Percentiles rank a stretch among this genome's conserved stretches.
phyloP scores from a whole-genome alignment of 1,140 invertebrate species.

The Anadara kagoshimensis region DNA sequence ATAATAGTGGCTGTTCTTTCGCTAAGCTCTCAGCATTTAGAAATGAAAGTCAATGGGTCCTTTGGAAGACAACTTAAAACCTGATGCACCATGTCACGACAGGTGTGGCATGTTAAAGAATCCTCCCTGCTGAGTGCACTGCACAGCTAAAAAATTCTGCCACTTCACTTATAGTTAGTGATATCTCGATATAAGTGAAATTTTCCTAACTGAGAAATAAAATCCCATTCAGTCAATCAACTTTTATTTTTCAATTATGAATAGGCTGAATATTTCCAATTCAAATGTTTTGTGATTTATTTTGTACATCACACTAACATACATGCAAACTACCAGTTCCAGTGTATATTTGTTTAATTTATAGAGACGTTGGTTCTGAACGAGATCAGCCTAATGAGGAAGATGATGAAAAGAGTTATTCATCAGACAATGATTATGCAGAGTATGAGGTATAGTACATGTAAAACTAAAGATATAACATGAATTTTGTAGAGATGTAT shows the following conservation, averaged over 20 bases:
- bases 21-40: too few relatives aligned
- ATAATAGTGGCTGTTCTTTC: too few relatives aligned
- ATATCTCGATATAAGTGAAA: too few relatives aligned
- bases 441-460: constrained; percentile 15
- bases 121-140: too few relatives aligned
- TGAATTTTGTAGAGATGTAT: not conserved
- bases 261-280: not conserved
- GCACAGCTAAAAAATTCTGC: too few relatives aligned
- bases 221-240: too few relatives aligned
- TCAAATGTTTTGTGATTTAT: not conserved
- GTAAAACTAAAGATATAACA: not conserved
- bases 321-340: not conserved
- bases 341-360: not conserved
- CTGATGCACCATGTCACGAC: too few relatives aligned
- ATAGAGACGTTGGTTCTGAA: constrained; percentile 14
- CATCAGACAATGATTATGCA: constrained; percentile 27
- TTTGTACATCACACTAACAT: not conserved
- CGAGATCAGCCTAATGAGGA: not conserved
- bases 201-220: too few relatives aligned
- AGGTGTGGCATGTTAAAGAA: too few relatives aligned
- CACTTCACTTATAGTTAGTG: too few relatives aligned
- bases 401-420: constrained; percentile 23
- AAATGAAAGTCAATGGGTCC: too few relatives aligned
- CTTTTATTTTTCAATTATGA: not conserved
- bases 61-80: too few relatives aligned